A percentile compares a stretch with the other conserved stretches of the same genome.
These are phyloP conservation scores for Sussaba pulchella DNA, from an alignment of 2,888 invertebrate species.

Conservation along the genomic window DNA sequence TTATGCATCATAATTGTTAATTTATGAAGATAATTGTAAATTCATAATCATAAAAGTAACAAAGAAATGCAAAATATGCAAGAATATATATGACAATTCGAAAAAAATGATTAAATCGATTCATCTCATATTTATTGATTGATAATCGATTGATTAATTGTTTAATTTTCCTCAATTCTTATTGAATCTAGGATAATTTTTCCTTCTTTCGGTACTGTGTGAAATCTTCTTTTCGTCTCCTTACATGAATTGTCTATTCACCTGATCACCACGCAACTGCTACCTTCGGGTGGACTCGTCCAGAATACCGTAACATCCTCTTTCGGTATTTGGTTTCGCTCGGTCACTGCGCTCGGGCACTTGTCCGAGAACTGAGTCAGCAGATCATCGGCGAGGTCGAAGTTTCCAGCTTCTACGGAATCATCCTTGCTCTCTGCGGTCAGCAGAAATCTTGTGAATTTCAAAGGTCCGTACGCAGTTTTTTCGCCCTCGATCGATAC, in stretches of 20 bases:
- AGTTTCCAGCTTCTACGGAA: slow-evolving; percentile 80
- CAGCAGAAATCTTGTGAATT: slow-evolving; percentile 92
- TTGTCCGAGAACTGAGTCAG: slow-evolving; percentile 90
- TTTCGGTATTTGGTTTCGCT: slow-evolving; percentile 92
- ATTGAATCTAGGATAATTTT: too few relatives aligned
- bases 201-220: too few relatives aligned
- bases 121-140: too few relatives aligned
- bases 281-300: slow-evolving; percentile 94
- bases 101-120: too few relatives aligned
- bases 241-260: slow-evolving; percentile 79
- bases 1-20: too few relatives aligned
- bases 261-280: slow-evolving; percentile 95
- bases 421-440: slow-evolving; percentile 89
- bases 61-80: too few relatives aligned
- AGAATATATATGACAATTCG: too few relatives aligned
- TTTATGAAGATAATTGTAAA: too few relatives aligned
- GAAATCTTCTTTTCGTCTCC: background rate
- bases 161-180: too few relatives aligned
- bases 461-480: slow-evolving; percentile 86
- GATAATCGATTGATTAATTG: too few relatives aligned
- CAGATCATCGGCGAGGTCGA: slow-evolving; percentile 85
- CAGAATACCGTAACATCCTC: slow-evolving; percentile 95
- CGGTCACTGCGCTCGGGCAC: slow-evolving; percentile 94
- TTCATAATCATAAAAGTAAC: too few relatives aligned
- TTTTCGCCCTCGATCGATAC: slow-evolving; percentile 89